phyloP scores from a whole-genome alignment of 2,113 vertebrate genomes.

The Arvicanthis niloticus region DNA sequence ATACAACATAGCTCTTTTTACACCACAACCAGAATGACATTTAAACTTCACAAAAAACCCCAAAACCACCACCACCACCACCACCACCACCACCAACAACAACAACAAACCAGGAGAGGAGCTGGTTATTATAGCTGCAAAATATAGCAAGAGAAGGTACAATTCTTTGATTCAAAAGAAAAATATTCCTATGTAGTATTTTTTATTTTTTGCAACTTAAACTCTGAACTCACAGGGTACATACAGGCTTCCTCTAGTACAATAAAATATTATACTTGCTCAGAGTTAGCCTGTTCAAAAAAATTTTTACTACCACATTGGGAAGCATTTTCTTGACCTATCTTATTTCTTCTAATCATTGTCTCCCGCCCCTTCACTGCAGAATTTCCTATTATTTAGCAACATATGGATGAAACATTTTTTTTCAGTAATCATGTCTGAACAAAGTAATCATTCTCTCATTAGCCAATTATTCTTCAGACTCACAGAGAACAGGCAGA shows the following conservation, averaged over 20 bases:
- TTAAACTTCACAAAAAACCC: neutral
- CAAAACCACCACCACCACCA: no score
- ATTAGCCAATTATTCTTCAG: conserved; percentile 89
- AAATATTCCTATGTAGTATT: conserved; percentile 76
- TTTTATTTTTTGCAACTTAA: conserved; percentile 72
- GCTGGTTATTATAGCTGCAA: conserved; percentile 74
- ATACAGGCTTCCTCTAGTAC: conserved; percentile 70
- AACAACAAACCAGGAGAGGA: neutral
- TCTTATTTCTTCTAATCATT: conserved; percentile 91
- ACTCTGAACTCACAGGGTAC: conserved; percentile 80
- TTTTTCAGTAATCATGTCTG: conserved; percentile 88
- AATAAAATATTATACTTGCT: conserved; percentile 84
- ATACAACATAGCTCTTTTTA: conserved; percentile 3
- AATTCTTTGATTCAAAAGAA: conserved; percentile 80
- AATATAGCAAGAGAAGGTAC: conserved; percentile 75
- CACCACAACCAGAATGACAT: conserved; percentile 68
- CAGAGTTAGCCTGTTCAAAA: conserved; percentile 82
- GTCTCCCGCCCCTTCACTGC: conserved; percentile 82
- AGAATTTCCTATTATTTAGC: conserved; percentile 88
- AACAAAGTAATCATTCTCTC: conserved; percentile 90
- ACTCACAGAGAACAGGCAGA: conserved; percentile 86
- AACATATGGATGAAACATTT: conserved; percentile 89
- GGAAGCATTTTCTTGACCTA: conserved; percentile 89
- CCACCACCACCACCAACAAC: no score
- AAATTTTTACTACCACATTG: conserved; percentile 84